Base-by-base conservation (phyloP, 2,797 vertebrate species). In the Microcaecilia unicolor region DNA sequence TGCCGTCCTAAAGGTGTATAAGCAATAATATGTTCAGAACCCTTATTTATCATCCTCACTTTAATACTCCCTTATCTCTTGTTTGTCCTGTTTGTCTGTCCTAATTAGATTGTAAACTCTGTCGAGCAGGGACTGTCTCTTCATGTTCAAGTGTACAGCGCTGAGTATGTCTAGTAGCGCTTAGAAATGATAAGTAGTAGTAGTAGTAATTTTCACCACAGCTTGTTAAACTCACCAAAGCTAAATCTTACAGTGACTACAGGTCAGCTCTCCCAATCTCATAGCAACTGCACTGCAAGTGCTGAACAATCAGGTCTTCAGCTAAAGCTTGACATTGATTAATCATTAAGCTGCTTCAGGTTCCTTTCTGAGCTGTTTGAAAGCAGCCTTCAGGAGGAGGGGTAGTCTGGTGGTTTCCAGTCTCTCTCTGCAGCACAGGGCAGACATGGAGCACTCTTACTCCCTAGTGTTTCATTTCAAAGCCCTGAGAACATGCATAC, bases 351-450 rank as follows among this genome's bases (percentile, higher is more conserved):
- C 47, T 37, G 61, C 50, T 70, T 69, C 76, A 70, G 68, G 64
- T 66, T 73, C 58, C 45, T 59, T 18, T 46, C 40, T 48, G 72
- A 78, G 79, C 65, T 70, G 76, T 76, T 66, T 63, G 64, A 48
- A 53, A 25, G 67, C 51, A 53, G 72, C 59, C 73, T 67, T 66
- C 75, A 37, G 64, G 65, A 8, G 61, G 65, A 8, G 61, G 44
- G 71, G 58, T 67, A 52, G 72, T 72, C 78, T 80, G 73, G 72
- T 59, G 55, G 41, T 62, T 76, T 76, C 76, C 79, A 78, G 74
- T 60, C 70, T n/a, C n/a, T n/a, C n/a, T 65, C 62, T 9, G 31
- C 41, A 19, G 28, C 12, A 47, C 61, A 47, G 51, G 51, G 51
- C 54, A 47, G 9, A 1, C 18, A 49, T 44, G 52, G 51, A 39